Evolutionary conservation across 2,797 vertebrate species (phyloP).

Genomic region (Sitta carolinensis): DNA sequence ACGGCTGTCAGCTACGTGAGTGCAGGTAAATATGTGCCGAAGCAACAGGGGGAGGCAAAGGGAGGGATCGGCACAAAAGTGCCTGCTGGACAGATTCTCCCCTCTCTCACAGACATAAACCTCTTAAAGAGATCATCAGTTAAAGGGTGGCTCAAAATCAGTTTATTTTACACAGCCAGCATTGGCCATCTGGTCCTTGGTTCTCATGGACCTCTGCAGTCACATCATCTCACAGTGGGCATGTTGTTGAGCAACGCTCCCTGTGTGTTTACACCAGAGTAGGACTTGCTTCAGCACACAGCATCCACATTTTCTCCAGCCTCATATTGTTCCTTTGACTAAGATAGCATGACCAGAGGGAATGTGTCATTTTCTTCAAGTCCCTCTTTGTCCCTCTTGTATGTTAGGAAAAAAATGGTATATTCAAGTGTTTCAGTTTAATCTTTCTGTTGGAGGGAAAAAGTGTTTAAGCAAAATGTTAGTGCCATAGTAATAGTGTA

Average conservation of each 20-base stretch:
- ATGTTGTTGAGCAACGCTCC: constrained; percentile 44
- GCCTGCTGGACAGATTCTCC: background rate
- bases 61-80: background rate
- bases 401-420: constrained; percentile 32
- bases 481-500: constrained; percentile 64
- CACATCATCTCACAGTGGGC: background rate
- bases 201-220: constrained; percentile 7
- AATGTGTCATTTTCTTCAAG: constrained; percentile 40
- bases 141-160: background rate
- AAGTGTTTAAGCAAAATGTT: constrained; percentile 57
- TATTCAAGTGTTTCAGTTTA: constrained; percentile 41
- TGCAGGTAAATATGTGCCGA: constrained; percentile 8
- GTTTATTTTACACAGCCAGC: background rate
- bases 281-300: constrained; percentile 59
- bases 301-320: constrained; percentile 59
- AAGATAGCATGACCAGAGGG: constrained; percentile 66
- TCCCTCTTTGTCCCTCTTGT: constrained; percentile 58
- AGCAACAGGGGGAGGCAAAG: background rate
- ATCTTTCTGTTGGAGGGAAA: constrained; percentile 42
- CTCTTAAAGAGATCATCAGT: background rate
- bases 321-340: constrained; percentile 63
- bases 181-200: background rate
- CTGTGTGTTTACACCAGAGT: constrained; percentile 37
- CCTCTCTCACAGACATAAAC: background rate
- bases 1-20: constrained; percentile 32